Conservation (phyloP, 2,888 invertebrate species). For the Ophion costatus region DNA sequence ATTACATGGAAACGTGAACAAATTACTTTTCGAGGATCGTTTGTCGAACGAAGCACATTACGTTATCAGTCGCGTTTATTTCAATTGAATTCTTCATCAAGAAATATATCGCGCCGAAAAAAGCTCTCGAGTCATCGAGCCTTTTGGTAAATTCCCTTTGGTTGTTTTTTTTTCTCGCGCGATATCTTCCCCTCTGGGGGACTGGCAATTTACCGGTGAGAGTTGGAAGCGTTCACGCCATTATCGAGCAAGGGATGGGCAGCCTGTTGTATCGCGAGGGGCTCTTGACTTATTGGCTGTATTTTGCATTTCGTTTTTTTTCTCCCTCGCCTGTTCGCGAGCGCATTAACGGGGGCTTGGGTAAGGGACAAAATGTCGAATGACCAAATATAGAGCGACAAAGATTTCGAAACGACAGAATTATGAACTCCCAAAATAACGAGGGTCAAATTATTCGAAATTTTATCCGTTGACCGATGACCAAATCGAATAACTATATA, state of each 20-base stretch:
- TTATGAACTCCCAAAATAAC: too few species aligned
- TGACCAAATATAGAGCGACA: too few species aligned
- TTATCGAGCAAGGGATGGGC: conserved; percentile 20
- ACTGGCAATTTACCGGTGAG: background rate
- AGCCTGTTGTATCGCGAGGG: background rate
- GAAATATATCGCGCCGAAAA: background rate
- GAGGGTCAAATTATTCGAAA: too few species aligned
- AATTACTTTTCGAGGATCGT: background rate
- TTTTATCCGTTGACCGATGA: too few species aligned
- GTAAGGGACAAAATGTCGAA: too few species aligned
- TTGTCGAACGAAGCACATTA: background rate
- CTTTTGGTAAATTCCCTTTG: background rate
- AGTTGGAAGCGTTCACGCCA: conserved; percentile 8
- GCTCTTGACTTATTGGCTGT: conserved; percentile 12
- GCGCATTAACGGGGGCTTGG: too few species aligned
- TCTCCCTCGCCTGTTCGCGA: background rate
- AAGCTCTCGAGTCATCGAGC: background rate
- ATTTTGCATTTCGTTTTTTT: conserved; percentile 19
- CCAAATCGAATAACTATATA: too few species aligned
- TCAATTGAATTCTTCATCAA: background rate
- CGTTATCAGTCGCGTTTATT: background rate
- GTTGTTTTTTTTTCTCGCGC: background rate
- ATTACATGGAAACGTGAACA: background rate
- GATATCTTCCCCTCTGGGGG: background rate
- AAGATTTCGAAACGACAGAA: too few species aligned